phyloP scores from a whole-genome alignment of 2,113 vertebrate genomes.

The Andinoacara biseriatus region DNA sequence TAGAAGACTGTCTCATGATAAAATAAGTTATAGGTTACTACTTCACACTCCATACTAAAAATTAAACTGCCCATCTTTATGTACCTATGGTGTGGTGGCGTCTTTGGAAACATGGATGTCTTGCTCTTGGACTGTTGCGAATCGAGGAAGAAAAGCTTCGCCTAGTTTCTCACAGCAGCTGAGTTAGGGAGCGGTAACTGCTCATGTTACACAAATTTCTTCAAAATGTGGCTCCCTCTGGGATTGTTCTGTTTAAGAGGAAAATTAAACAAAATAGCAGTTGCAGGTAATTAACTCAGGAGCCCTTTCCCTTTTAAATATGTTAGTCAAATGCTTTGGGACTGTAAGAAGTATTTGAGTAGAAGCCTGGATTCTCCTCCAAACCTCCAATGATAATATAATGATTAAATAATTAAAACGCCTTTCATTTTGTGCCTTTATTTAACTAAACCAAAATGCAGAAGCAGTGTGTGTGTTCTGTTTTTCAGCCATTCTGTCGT shows the following conservation, averaged over 20 bases:
- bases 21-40: constrained; percentile 7
- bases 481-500: too few relatives aligned
- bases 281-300: background rate
- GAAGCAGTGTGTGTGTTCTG: too few relatives aligned
- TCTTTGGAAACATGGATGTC: background rate
- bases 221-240: background rate
- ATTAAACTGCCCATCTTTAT: accelerated
- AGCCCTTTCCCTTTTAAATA: background rate
- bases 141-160: background rate
- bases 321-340: background rate
- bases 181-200: background rate
- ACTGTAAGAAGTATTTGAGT: background rate
- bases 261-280: background rate
- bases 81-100: background rate
- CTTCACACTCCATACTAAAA: background rate
- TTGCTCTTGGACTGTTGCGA: background rate
- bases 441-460: too few relatives aligned
- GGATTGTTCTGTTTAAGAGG: constrained; percentile 6
- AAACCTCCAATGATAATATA: background rate
- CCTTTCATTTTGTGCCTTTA: too few relatives aligned
- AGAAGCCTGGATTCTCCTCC: background rate
- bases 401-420: background rate
- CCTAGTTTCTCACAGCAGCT: background rate
- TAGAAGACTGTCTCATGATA: background rate
- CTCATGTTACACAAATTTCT: background rate